Evolutionary conservation across 1,140 invertebrate genomes (phyloP).

Genomic region (Scaptomyza hsui): DNA sequence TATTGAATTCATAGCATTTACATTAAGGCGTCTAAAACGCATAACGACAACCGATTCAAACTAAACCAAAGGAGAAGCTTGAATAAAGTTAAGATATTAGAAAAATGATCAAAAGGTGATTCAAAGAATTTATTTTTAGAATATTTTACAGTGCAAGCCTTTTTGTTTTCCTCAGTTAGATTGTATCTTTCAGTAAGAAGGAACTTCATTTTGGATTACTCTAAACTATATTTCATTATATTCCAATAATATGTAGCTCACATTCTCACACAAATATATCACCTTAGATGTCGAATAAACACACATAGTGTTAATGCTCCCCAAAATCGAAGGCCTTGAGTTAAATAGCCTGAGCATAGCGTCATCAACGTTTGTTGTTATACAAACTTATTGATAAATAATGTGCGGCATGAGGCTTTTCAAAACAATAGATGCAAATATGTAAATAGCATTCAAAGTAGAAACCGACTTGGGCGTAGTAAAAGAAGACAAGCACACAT

Average conservation of each 20-base stretch:
- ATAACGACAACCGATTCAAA: not conserved
- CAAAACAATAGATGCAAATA: conserved; percentile 68
- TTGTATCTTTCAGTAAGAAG: too few relatives aligned
- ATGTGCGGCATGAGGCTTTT: conserved; percentile 59
- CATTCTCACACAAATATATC: too few relatives aligned
- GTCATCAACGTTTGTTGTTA: conserved; percentile 4
- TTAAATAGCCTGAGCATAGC: not conserved
- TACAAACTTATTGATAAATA: conserved; percentile 37
- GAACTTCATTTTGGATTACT: too few relatives aligned
- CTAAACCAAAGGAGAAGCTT: not conserved
- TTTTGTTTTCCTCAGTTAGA: too few relatives aligned
- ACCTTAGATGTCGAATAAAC: not conserved
- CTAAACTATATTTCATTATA: too few relatives aligned
- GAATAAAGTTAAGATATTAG: not conserved
- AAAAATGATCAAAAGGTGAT: conserved; percentile 8
- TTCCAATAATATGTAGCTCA: too few relatives aligned
- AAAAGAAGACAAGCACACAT: not conserved
- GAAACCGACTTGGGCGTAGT: conserved; percentile 25
- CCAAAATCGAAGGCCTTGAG: not conserved
- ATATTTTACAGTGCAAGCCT: too few relatives aligned
- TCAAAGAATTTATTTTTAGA: not conserved
- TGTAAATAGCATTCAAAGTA: conserved; percentile 61
- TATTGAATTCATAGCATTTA: conserved; percentile 38
- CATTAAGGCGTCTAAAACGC: not conserved
- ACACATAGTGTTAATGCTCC: not conserved